A percentile compares a stretch with the other conserved stretches of the same genome.
These are phyloP conservation scores for Xestia ashworthii DNA, from an alignment of 2,888 invertebrate genomes.

Conservation along the genomic window DNA sequence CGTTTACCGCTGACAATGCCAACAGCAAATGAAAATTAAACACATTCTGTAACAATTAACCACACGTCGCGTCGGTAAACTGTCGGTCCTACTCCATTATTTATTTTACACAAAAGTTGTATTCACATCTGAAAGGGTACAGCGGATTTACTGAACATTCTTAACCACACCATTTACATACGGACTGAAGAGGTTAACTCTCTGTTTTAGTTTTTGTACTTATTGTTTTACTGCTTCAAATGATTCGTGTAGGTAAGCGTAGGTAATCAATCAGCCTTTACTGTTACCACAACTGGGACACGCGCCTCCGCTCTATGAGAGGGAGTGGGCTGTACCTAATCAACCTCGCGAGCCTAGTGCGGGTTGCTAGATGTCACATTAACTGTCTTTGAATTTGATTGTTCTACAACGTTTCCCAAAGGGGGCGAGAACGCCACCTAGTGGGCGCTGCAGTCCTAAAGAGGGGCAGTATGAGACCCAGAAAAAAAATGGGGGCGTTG, in stretches of 20 bases:
- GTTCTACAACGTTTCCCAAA: background rate
- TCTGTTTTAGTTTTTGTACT: conserved; percentile 12
- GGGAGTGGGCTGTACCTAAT: background rate
- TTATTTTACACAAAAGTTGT: conserved; percentile 57
- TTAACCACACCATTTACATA: conserved; percentile 24
- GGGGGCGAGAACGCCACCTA: no score
- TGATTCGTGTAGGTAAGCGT: background rate
- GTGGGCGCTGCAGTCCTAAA: no score
- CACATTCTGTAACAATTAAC: conserved; percentile 68
- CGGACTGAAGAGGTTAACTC: conserved; percentile 1
- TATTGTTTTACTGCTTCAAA: background rate
- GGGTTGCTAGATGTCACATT: background rate
- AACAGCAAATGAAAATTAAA: conserved; percentile 69
- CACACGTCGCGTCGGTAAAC: conserved; percentile 61
- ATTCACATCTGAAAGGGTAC: conserved; percentile 36
- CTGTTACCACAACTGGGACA: background rate
- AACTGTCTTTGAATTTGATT: background rate
- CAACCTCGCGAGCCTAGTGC: background rate
- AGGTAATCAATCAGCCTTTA: background rate
- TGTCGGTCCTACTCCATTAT: conserved; percentile 59
- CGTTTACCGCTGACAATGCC: conserved; percentile 65
- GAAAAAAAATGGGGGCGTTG: no score
- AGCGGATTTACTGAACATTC: conserved; percentile 18
- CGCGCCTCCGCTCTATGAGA: background rate
- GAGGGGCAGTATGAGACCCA: no score